Evolutionary conservation across 2,113 vertebrate species (phyloP), one percentile per base, ranked within the genome.

Genomic region (rabbit (Oryctolagus cuniculus)): DNA sequence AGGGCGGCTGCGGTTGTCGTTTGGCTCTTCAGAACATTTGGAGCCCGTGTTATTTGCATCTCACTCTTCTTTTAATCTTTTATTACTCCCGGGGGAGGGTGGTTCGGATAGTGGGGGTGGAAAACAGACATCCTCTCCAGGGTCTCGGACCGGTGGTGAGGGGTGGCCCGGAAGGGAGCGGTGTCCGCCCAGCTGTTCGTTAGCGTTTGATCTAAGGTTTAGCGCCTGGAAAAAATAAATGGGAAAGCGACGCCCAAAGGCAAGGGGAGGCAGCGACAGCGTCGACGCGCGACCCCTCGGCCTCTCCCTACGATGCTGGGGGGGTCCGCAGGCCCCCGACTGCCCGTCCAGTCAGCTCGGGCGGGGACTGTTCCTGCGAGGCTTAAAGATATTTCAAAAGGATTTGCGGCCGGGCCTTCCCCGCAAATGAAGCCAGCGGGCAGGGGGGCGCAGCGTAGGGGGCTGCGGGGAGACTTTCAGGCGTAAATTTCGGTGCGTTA

Each of bases 151-250:
- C 55, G 66, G 95, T 73, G 86, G 38, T 83, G 38, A 88, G 67
- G 64, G 82, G 87, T 64, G 75, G 83, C 53, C 53, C 19, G 91
- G 93, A 96, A 97, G 64, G 80, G 89, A 91, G 96, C 84, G 91
- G 88, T 61, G 29, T 95, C 87, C 58, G 95, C 63, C 67, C 97
- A 95, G 94, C 96, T 97, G 95, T 95, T 90, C 15, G 31, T 94
- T 95, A 38, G 44, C 53, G 11, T 93, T 91, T 91, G 96, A 95
- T 87, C 93, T 66, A 74, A 87, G 84, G 78, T 81, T 89, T 58
- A 55, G 67, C 8, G 36, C 89, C 96, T 96, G 96, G 95, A 91
- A 95, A 93, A 90, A 19, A 19, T 5, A 58, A 66, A 55, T 9
- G 31, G 53, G 72, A 91, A 83, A 80, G 6, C 31, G n/a, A 36